Percentiles rank a stretch among this genome's conserved stretches.
Conservation (phyloP, 35 echinoderm and acorn worm species). For the Apostichopus japonicus region DNA sequence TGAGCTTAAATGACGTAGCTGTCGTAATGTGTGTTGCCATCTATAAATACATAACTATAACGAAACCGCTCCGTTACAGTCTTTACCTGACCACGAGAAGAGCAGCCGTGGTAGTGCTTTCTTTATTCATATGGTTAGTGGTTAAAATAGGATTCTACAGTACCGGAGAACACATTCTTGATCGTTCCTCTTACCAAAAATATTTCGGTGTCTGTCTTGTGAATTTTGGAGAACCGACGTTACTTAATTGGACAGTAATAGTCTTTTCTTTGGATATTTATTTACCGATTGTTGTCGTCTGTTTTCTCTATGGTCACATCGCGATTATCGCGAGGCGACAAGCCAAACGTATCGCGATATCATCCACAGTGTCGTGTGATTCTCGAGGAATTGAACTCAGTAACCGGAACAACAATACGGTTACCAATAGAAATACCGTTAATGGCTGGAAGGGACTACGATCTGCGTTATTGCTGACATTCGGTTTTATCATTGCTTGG, state of each 20-base stretch:
- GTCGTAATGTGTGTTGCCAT: constrained; percentile 34
- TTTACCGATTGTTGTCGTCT: neutral
- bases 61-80: constrained; percentile 22
- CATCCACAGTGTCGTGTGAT: neutral
- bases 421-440: neutral
- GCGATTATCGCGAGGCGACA: constrained; percentile 24
- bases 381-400: neutral
- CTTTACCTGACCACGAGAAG: constrained; percentile 1
- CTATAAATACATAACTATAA: constrained; percentile 30
- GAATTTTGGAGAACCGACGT: neutral
- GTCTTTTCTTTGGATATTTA: constrained; percentile 10
- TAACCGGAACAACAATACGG: too few species aligned
- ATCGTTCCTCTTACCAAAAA: neutral
- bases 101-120: neutral
- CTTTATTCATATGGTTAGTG: neutral
- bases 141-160: constrained; percentile 11
- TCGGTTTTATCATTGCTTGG: constrained; percentile 21
- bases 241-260: neutral
- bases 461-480: neutral
- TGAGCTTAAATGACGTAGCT: constrained; percentile 8
- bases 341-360: constrained; percentile 4
- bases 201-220: constrained; percentile 27
- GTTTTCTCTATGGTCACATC: constrained; percentile 35
- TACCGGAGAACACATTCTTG: neutral
- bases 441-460: constrained; percentile 7